These are phyloP conservation scores for Capromys pilorides DNA, from an alignment of 2,797 vertebrate genomes.

Conservation along the genomic window DNA sequence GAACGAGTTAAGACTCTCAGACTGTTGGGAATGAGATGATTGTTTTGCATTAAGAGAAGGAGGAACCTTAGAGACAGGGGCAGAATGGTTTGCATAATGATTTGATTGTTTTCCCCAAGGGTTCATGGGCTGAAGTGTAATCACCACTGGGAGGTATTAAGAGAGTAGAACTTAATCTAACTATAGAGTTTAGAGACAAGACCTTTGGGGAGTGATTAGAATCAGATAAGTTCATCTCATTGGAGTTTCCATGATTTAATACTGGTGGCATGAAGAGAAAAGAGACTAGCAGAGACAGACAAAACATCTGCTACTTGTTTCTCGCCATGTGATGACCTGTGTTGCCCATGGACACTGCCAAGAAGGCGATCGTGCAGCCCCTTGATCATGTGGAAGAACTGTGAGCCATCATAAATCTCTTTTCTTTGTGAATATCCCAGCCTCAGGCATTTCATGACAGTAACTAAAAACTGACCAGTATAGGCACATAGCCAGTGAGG, in stretches of 20 bases:
- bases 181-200: background rate
- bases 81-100: background rate
- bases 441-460: background rate
- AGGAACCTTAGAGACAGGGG: background rate
- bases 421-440: background rate
- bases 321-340: background rate
- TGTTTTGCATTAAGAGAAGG: background rate
- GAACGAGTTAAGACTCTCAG: background rate
- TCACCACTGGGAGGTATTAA: background rate
- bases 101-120: background rate
- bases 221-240: background rate
- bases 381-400: background rate
- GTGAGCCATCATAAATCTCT: background rate
- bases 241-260: background rate
- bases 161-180: background rate
- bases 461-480: background rate
- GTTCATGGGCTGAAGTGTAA: background rate
- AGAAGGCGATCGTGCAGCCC: background rate
- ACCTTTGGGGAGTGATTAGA: background rate
- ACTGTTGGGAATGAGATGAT: background rate
- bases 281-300: background rate
- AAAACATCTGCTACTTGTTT: background rate
- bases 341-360: background rate
- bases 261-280: background rate
- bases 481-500: rapidly evolving